Conservation (phyloP, 2,113 vertebrate genomes). For the Nestor notabilis region DNA sequence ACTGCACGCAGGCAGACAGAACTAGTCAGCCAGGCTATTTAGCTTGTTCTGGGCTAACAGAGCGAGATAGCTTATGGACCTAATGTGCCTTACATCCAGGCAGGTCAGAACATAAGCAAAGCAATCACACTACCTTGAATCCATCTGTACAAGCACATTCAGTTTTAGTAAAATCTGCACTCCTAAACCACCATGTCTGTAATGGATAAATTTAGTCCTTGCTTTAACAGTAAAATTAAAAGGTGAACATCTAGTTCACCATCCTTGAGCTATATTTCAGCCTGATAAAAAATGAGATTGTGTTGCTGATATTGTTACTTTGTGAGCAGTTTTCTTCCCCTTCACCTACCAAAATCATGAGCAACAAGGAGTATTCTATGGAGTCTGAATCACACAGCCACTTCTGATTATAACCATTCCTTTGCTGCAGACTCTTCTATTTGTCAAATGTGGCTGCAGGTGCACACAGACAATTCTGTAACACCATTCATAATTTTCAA, state of each 20-base stretch:
- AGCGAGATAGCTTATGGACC: background rate
- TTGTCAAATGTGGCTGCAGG: background rate
- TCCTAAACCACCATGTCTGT: background rate
- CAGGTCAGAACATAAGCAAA: background rate
- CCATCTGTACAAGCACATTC: background rate
- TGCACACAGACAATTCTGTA: background rate
- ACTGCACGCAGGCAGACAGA: background rate
- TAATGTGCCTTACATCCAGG: background rate
- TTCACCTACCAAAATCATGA: background rate
- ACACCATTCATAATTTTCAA: background rate
- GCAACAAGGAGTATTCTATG: background rate
- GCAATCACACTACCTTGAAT: accelerated
- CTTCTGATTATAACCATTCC: background rate
- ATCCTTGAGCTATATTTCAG: background rate
- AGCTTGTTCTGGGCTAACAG: background rate
- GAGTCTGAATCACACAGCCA: background rate
- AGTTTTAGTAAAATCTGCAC: background rate
- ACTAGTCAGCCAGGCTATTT: accelerated
- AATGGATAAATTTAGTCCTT: background rate
- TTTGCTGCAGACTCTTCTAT: background rate
- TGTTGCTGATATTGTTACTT: background rate
- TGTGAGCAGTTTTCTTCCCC: background rate
- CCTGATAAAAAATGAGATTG: background rate
- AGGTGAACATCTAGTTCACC: background rate
- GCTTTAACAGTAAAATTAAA: slow-evolving; percentile 21